Conservation (phyloP, 2,888 invertebrate genomes). For the Andrena haemorrhoa region DNA sequence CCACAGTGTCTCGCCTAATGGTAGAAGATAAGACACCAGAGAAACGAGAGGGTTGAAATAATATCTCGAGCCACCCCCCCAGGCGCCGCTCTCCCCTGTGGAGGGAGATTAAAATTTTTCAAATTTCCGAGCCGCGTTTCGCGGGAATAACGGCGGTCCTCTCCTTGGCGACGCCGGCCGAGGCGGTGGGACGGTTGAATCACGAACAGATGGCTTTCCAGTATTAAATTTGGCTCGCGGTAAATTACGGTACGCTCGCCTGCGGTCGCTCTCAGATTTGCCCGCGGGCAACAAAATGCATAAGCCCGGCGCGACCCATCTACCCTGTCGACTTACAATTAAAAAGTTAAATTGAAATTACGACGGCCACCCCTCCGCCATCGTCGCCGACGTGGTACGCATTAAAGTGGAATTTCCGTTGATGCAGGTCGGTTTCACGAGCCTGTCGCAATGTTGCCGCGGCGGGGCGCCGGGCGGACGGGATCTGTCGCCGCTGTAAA, state of each 20-base stretch:
- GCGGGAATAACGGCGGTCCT: constrained; percentile 26
- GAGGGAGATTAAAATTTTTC: constrained; percentile 52
- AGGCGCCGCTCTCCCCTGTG: background rate
- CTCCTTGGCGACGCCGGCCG: constrained; percentile 8
- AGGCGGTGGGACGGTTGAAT: constrained; percentile 45
- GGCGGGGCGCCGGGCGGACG: too few relatives aligned
- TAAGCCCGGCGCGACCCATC: constrained; percentile 58
- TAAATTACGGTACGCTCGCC: constrained; percentile 64
- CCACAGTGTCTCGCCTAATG: too few relatives aligned
- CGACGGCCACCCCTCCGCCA: constrained; percentile 43
- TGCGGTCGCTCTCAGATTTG: constrained; percentile 31
- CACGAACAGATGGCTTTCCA: constrained; percentile 66
- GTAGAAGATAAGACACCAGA: background rate
- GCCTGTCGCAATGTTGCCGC: constrained; percentile 13
- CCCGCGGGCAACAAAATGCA: constrained; percentile 60
- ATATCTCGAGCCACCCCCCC: background rate
- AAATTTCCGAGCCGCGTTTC: constrained; percentile 34
- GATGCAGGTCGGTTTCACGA: constrained; percentile 46
- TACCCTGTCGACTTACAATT: constrained; percentile 70
- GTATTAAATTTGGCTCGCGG: constrained; percentile 69
- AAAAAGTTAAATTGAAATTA: constrained; percentile 75
- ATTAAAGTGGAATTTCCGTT: constrained; percentile 66
- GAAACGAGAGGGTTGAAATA: background rate
- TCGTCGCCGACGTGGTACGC: constrained; percentile 8
- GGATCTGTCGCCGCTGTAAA: background rate